Evolutionary conservation across 2,113 vertebrate species (phyloP), one percentile per base, ranked within the genome.

Genomic region (Ceyx margarethae): DNA sequence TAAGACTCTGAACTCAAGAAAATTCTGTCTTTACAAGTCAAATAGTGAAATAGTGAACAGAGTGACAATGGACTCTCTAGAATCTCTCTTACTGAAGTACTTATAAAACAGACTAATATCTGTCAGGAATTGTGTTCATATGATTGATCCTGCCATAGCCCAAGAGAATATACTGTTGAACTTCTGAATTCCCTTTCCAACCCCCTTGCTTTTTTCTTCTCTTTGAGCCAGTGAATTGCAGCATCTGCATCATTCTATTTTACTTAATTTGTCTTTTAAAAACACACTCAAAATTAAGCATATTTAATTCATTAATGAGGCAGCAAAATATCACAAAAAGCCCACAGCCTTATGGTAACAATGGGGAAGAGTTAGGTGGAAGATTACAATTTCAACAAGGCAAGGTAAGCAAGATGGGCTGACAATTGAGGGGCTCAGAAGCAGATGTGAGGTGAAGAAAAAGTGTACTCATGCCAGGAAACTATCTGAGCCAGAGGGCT

Each of bases 21-120:
- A 94, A 94, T 65, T 86, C 57, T 58, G 29, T 25, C 86, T 87
- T 80, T 74, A 73, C 72, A 87, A 51, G 79, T 85, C 6, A 0
- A 60, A 87, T 87, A 90, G 91, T 88, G 86, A 94, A 95, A 91
- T 33, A 88, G 76, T 15, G 73, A 94, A 93, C 89, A 93, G 89
- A 88, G 51, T 90, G 87, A 76, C 87, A 94, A 89, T 64, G 58
- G 91, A 92, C 89, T 89, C 71, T 86, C 69, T 91, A 62, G 87
- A 89, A 91, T 89, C 84, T 92, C 93, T 81, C 62, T 65, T 58
- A 57, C 40, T 68, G 66, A 92, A 91, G 50, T 72, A 66, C 79
- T 93, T 65, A 84, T 71, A 85, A 93, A 61, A 37, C 42, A 87
- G 58, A 89, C 89, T 72, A 91, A 57, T 94, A 92, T 42, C 83